phyloP scores from a whole-genome alignment of 35 echinoderm and acorn worm genomes.

The Chiridota heheva region DNA sequence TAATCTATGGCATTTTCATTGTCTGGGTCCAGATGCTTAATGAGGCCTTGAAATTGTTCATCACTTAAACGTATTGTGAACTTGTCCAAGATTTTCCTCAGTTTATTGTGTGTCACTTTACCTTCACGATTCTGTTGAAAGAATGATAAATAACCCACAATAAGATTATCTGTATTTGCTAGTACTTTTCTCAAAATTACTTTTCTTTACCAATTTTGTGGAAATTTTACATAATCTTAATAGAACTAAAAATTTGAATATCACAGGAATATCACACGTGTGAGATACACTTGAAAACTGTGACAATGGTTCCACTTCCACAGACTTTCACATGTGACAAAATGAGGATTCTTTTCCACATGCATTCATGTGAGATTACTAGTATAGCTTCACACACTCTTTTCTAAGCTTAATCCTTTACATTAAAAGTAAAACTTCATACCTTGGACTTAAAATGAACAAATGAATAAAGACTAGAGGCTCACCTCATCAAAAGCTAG shows the following conservation, averaged over 20 bases:
- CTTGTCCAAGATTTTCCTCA: constrained; percentile 91
- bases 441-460: background rate
- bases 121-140: constrained; percentile 81
- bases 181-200: too few relatives aligned
- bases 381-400: background rate
- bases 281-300: too few relatives aligned
- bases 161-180: too few relatives aligned
- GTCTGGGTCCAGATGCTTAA: constrained; percentile 72
- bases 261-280: too few relatives aligned
- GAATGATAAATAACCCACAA: background rate
- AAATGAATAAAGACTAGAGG: background rate
- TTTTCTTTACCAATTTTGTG: too few relatives aligned
- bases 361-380: background rate
- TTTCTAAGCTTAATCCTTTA: background rate
- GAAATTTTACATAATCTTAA: too few relatives aligned
- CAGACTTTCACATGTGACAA: too few relatives aligned
- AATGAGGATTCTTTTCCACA: background rate
- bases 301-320: too few relatives aligned
- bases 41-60: constrained; percentile 59
- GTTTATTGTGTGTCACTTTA: constrained; percentile 78
- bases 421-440: background rate
- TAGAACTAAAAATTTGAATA: too few relatives aligned
- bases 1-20: constrained; percentile 78
- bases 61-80: constrained; percentile 81
- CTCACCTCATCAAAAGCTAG: constrained; percentile 94